Percentiles rank a stretch among this genome's conserved stretches.
Evolutionary conservation across 2,113 vertebrate genomes (phyloP).

Genomic region (Corythaixoides concolor): DNA sequence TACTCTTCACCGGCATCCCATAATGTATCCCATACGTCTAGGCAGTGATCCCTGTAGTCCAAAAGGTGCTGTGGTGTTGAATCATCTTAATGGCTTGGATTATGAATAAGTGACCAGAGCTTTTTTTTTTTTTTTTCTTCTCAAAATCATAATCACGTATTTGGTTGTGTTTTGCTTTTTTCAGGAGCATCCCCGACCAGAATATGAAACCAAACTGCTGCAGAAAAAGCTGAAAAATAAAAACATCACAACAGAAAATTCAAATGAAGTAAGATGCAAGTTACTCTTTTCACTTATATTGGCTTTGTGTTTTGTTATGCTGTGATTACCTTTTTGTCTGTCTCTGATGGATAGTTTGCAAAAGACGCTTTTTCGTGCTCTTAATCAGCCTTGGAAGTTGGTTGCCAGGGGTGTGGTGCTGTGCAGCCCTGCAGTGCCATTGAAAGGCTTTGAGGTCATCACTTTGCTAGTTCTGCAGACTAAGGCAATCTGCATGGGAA

Average conservation of each 20-base stretch:
- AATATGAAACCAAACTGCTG: constrained; percentile 89
- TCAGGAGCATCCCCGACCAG: constrained; percentile 92
- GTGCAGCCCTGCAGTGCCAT: neutral
- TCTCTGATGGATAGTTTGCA: neutral
- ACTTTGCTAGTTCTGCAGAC: neutral
- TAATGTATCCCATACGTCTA: neutral
- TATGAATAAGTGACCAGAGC: neutral
- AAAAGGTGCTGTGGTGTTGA: neutral
- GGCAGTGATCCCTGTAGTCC: neutral
- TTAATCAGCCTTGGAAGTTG: neutral
- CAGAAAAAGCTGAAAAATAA: constrained; percentile 87
- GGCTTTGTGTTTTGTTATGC: neutral
- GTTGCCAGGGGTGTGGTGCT: neutral
- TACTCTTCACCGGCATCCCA: neutral
- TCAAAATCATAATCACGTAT: neutral
- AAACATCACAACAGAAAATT: constrained; percentile 61
- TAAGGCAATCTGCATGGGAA: neutral
- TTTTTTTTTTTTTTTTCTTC: neutral
- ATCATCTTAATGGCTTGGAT: neutral
- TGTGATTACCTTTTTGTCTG: neutral
- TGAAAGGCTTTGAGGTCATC: neutral
- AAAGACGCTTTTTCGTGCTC: neutral
- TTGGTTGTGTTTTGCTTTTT: neutral
- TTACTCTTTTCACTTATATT: neutral
- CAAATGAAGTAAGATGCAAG: constrained; percentile 76